These are phyloP conservation scores for Theristicus caerulescens DNA, from an alignment of 2,113 vertebrate species.

Conservation along the genomic window DNA sequence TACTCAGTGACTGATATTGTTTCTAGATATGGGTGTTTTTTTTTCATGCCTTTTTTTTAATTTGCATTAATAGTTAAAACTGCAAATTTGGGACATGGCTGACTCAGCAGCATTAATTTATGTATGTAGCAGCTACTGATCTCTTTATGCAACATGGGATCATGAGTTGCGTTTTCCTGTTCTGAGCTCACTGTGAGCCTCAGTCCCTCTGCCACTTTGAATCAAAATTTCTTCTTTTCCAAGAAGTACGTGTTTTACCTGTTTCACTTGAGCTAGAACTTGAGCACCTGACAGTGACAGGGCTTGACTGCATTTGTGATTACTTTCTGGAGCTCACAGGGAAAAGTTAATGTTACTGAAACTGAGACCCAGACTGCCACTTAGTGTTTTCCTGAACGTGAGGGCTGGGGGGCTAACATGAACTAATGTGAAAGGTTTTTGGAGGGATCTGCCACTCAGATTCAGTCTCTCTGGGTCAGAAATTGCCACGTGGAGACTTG, in stretches of 20 bases:
- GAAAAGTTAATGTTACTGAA: neutral
- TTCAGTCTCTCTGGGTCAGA: neutral
- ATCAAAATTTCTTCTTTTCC: neutral
- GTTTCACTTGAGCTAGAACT: neutral
- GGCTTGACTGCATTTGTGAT: neutral
- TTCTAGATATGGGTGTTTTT: neutral
- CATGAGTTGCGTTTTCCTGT: neutral
- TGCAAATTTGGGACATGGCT: neutral
- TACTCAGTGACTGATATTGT: neutral
- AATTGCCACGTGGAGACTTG: neutral
- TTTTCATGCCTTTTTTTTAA: neutral
- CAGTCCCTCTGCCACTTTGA: neutral
- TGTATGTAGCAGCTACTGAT: neutral
- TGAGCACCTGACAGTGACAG: neutral
- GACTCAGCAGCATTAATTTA: conserved; percentile 9
- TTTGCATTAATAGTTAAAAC: neutral
- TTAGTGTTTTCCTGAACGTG: neutral
- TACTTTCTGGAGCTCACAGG: neutral
- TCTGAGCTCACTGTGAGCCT: neutral
- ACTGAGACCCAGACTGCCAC: neutral
- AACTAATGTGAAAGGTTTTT: neutral
- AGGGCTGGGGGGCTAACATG: neutral
- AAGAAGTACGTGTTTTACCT: neutral
- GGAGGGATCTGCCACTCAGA: neutral
- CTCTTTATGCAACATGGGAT: neutral